phyloP scores from a whole-genome alignment of 2,888 invertebrate genomes.

The Drosophila seclusa region DNA sequence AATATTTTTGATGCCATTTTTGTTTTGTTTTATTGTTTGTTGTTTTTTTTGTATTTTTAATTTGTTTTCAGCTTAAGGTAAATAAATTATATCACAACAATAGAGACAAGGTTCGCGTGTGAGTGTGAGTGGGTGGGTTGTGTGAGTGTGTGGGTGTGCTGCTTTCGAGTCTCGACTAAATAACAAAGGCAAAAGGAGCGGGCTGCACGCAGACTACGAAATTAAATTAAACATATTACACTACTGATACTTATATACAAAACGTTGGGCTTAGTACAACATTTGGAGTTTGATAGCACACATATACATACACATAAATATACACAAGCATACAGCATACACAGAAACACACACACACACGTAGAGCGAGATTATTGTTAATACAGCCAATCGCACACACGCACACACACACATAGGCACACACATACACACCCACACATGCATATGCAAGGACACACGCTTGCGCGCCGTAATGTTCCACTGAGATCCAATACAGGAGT shows the following conservation, averaged over 20 bases:
- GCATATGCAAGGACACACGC: slow-evolving; percentile 18
- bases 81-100: slow-evolving; percentile 84
- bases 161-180: slow-evolving; percentile 23
- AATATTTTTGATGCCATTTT: slow-evolving; percentile 29
- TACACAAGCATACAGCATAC: neutral
- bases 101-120: slow-evolving; percentile 78
- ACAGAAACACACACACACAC: slow-evolving; percentile 21
- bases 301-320: slow-evolving; percentile 11
- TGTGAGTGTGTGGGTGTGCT: slow-evolving; percentile 7
- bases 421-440: slow-evolving; percentile 1
- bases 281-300: slow-evolving; percentile 11
- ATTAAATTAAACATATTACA: slow-evolving; percentile 27
- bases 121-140: slow-evolving; percentile 10
- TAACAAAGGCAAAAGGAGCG: slow-evolving; percentile 31
- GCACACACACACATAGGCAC: slow-evolving; percentile 9
- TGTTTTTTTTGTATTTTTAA: slow-evolving; percentile 9
- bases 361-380: slow-evolving; percentile 1
- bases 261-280: slow-evolving; percentile 43
- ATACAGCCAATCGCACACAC: slow-evolving; percentile 3
- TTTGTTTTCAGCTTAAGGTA: slow-evolving; percentile 64
- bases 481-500: slow-evolving; percentile 74
- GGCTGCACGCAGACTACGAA: slow-evolving; percentile 37
- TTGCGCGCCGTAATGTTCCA: slow-evolving; percentile 60
- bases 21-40: slow-evolving; percentile 6
- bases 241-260: slow-evolving; percentile 37